Evolutionary conservation across 92 coral and sea anemone genomes (phyloP).

Genomic region (Phenganax marumi): DNA sequence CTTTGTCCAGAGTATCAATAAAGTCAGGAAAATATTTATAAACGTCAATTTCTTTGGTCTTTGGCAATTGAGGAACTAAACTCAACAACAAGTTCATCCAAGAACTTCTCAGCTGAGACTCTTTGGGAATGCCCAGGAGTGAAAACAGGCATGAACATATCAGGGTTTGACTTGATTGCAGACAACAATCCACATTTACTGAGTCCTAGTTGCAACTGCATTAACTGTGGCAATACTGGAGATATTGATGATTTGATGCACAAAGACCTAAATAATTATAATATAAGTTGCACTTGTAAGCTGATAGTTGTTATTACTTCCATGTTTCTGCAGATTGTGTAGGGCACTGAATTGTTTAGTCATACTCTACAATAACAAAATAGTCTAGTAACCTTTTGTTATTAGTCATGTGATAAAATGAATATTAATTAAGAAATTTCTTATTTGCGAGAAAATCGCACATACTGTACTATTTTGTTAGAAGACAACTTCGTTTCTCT

Average conservation of each 20-base stretch:
- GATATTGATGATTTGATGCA: background rate
- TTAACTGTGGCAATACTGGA: background rate
- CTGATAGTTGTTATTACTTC: background rate
- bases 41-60: conserved; percentile 8
- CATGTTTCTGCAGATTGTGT: background rate
- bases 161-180: background rate
- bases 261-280: background rate
- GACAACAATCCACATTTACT: background rate
- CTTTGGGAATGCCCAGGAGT: background rate
- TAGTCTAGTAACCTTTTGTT: too few relatives aligned
- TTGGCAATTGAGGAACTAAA: conserved; percentile 8
- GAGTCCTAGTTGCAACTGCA: conserved; percentile 2
- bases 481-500: conserved; percentile 12
- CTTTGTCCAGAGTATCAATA: background rate
- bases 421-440: too few relatives aligned
- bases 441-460: background rate
- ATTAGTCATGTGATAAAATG: too few relatives aligned
- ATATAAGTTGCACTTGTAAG: background rate
- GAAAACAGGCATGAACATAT: background rate
- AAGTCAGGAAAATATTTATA: conserved; percentile 21
- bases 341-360: too few relatives aligned
- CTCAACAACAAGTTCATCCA: conserved; percentile 1
- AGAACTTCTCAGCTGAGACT: background rate
- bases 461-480: conserved; percentile 1
- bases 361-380: too few relatives aligned